Evolutionary conservation across 2,888 invertebrate species (phyloP), one percentile per base, ranked within the genome.

Genomic region (Agrotis ipsilon): DNA sequence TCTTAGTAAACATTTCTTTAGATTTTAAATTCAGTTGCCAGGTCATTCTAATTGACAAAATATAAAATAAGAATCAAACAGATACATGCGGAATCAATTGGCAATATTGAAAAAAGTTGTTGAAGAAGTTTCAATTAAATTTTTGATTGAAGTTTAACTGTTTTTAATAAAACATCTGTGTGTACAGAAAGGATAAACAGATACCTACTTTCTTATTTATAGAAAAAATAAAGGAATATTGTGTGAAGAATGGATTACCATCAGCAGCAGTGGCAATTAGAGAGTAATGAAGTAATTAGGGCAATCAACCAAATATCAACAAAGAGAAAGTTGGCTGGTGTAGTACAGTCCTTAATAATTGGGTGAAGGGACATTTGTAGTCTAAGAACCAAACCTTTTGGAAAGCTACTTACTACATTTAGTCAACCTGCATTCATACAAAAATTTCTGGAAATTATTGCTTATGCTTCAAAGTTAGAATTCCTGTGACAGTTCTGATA

Each of bases 41-140:
- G n/a, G 32, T 75, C 43, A 75, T 54, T 49, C 16, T 24, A 39
- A 68, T 51, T 49, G 39, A 6, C 11, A 55, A 60, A 58, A 58
- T 24, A 54, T n/a, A 61, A 65, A 55, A 52, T 6, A 54, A 59
- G 24, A 75, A 16, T 13, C 19, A 45, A 16, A 46, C 19, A 24
- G 21, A 61, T 55, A 49, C 21, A 18, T 21, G 60, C 6, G 0
- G 27, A 52, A 77, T 65, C 65, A 78, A 72, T 76, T 72, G 78
- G 43, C n/a, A 52, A 39, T 69, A 54, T 59, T 60, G 13, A 45
- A 54, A 71, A 52, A 65, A 57, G 7, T 52, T 14, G 27, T 60
- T 60, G 46, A 57, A 45, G 11, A 16, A 65, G 19, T 48, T 45
- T 48, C 49, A 72, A 78, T 58, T 9, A n/a, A 77, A 71, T 46